These are phyloP conservation scores for Panurus biarmicus DNA, from an alignment of 2,113 vertebrate species.

Conservation along the genomic window DNA sequence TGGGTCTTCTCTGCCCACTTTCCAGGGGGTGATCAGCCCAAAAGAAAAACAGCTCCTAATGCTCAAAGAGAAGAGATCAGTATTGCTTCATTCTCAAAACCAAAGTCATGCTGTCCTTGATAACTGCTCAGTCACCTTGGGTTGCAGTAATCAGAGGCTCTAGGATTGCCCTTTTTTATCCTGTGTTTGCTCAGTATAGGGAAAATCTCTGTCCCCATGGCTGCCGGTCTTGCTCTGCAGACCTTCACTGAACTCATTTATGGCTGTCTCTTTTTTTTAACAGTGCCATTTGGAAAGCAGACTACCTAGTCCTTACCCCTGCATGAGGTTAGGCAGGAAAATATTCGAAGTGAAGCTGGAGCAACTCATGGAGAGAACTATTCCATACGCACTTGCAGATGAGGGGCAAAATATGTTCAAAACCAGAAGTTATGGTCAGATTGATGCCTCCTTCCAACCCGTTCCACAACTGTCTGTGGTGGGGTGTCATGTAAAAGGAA, in stretches of 20 bases:
- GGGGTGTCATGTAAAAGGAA: slow-evolving; percentile 55
- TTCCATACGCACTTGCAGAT: not conserved
- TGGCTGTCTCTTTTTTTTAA: not conserved
- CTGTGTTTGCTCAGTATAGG: not conserved
- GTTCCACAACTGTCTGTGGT: slow-evolving; percentile 45
- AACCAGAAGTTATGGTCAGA: slow-evolving; percentile 18
- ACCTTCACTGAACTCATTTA: not conserved
- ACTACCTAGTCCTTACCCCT: not conserved
- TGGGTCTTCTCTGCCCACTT: not conserved
- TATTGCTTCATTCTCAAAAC: not conserved
- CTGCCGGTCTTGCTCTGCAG: not conserved
- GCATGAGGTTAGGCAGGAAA: not conserved
- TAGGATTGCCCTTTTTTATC: not conserved
- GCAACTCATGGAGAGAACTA: not conserved
- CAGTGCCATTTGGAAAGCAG: not conserved
- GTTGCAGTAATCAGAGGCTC: not conserved
- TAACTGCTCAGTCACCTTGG: not conserved
- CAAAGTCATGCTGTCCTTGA: not conserved
- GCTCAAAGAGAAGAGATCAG: not conserved
- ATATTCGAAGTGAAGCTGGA: not conserved
- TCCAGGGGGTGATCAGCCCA: not conserved
- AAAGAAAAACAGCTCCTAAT: not conserved
- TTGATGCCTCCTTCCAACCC: slow-evolving; percentile 16
- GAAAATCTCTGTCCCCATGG: not conserved
- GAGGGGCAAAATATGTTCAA: not conserved